Base-by-base conservation (phyloP, 2,113 vertebrate species). In the Uropsilus gracilis region DNA sequence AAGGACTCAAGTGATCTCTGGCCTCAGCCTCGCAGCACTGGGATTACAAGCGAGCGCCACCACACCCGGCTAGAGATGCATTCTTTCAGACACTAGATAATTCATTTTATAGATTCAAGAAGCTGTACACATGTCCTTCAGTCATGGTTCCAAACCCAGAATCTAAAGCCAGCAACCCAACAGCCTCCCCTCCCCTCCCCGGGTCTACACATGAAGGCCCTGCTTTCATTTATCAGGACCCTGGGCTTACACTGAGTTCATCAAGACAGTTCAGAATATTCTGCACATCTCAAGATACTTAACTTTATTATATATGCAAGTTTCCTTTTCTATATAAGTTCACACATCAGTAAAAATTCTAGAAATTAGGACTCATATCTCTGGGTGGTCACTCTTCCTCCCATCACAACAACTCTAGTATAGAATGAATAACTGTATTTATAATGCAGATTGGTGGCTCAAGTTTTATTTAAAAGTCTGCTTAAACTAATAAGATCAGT, bases 391-490 rank as follows among this genome's bases (percentile, higher is more conserved):
- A 4, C 78, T 55, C 16, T 8, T 48, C 55, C n/a, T n/a, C n/a
- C 18, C 46, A 46, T 87, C 55, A 28, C 0, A 8, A 1, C 55
- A 78, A 46, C 0, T 24, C 66, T 59, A 83, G 30, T 50, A 11
- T 71, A 12, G 63, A 72, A 32, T 76, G 44, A 81, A 53, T 13
- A 30, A 61, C n/a, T 68, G 7, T 77, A 12, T 57, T 6, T 1
- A n/a, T 7, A 69, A 39, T 22, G 30, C 26, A n/a, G n/a, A 71
- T 39, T 63, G 37, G 55, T 76, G 55, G 69, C 69, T 94, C 28
- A n/a, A 42, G 57, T 96, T 78, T 66, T 50, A 71, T 55, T 88
- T 44, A 78, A 83, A 95, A 64, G 11, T 66, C 30, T 76, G 68
- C 46, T 88, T 91, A 34, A 46, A 61, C 42, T 80, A 90, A n/a